Percentiles rank a stretch among this genome's conserved stretches.
phyloP scores from a whole-genome alignment of 2,797 vertebrate species.

The Eutrigla gurnardus region DNA sequence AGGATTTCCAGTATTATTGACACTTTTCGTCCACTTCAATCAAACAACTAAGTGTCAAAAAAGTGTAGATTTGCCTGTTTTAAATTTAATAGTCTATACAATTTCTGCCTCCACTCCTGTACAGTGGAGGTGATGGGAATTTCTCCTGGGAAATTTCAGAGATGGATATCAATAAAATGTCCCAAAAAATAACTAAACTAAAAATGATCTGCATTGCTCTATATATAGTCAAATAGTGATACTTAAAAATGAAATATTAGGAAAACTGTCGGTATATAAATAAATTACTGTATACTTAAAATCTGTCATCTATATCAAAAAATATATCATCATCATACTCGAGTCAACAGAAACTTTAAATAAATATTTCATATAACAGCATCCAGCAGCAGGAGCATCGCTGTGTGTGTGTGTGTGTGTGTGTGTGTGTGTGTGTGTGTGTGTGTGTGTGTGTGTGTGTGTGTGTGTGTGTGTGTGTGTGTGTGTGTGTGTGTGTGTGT shows the following conservation, averaged over 20 bases:
- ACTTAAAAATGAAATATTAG: no score
- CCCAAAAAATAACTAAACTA: neutral
- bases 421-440: constrained; percentile 31
- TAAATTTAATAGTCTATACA: no score
- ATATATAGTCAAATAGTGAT: no score
- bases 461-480: constrained; percentile 30
- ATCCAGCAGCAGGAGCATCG: neutral
- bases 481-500: constrained; percentile 31
- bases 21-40: neutral
- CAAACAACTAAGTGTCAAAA: neutral
- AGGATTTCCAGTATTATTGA: neutral
- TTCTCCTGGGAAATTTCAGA: neutral
- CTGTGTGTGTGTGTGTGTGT: constrained; percentile 20
- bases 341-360: neutral
- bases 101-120: neutral
- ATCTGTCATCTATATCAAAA: neutral
- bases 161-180: neutral
- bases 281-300: no score
- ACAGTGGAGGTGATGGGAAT: neutral
- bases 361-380: neutral
- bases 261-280: no score
- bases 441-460: constrained; percentile 32
- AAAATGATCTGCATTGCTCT: neutral
- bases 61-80: neutral
- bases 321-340: neutral